Evolutionary conservation across 1,140 invertebrate genomes (phyloP), one percentile per base, ranked within the genome.

Genomic region (Pogonomyrmex californicus): DNA sequence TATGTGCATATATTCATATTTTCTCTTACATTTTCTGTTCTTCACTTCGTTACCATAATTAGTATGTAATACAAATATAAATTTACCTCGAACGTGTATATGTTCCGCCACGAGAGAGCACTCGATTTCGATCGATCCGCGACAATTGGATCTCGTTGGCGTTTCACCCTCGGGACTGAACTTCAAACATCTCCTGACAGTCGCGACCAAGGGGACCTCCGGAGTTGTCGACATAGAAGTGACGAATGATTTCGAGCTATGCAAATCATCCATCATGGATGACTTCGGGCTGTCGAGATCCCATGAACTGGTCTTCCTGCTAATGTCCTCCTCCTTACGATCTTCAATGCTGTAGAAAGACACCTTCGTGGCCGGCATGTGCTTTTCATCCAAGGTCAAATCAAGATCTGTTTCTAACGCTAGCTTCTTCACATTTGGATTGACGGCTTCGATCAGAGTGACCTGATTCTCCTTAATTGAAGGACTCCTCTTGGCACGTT

Each of bases 71-170:
- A 47, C 5, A 9, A 47, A 3, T 38, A 49, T 2, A 9, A 17
- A 93, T 92, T 93, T n/a, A 95, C 95, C 94, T 78, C 93, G 92
- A 68, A 95, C 92, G 38, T 95, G 92, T 89, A 95, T 94, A 33
- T 92, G 91, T 60, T 95, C 94, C 5, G 73, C 89, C 1, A 91
- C 86, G 14, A 94, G 88, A 5, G 93, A 94, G 82, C 93, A 95
- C 73, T 95, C 95, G 85, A 95, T 94, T 85, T 95, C 94, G 79
- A 95, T 95, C 4, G 94, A 95, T 5, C 94, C 94, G 41, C 91
- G 87, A 4, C 81, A 88, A 23, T 90, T 91, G 3, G 86, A 87
- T 66, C 79, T 92, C 12, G 88, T 70, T 10, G 91, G 83, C 9
- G 86, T 90, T 56, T 94, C 94, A 33, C 68, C 92, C 68, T 95